phyloP scores from a whole-genome alignment of 2,888 invertebrate genomes.

The Coleophora deauratella region DNA sequence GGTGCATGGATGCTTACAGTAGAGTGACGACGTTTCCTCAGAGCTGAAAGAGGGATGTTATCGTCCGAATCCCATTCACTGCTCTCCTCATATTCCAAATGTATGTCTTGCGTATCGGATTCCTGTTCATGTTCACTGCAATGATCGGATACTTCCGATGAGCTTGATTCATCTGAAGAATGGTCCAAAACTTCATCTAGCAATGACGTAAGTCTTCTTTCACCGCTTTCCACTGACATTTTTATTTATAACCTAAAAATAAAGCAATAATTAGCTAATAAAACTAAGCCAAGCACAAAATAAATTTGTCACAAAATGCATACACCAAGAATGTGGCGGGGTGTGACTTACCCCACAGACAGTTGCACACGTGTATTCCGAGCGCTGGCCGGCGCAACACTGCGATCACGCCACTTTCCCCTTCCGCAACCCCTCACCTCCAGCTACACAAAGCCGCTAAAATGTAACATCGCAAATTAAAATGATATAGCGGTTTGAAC shows the following conservation, averaged over 20 bases:
- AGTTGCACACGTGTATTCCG: slow-evolving; percentile 5
- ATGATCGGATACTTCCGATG: too few relatives aligned
- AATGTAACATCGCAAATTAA: slow-evolving; percentile 1
- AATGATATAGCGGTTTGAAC: too few relatives aligned
- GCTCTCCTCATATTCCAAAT: too few relatives aligned
- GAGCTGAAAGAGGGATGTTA: too few relatives aligned
- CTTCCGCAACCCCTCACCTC: slow-evolving; percentile 9
- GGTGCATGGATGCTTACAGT: not conserved
- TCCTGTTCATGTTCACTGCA: too few relatives aligned
- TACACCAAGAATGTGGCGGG: slow-evolving; percentile 9
- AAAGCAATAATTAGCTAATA: slow-evolving; percentile 1
- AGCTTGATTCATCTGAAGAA: too few relatives aligned
- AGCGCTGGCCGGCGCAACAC: slow-evolving; percentile 2
- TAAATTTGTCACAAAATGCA: not conserved
- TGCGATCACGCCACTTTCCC: slow-evolving; percentile 9
- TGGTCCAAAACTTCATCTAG: too few relatives aligned
- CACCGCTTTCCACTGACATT: not conserved
- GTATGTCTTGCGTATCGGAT: too few relatives aligned
- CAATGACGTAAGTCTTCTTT: slow-evolving; percentile 1
- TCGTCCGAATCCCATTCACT: too few relatives aligned
- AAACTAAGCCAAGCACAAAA: not conserved
- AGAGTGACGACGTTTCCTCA: not conserved
- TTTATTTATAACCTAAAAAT: slow-evolving; percentile 1
- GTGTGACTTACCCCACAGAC: slow-evolving; percentile 11
- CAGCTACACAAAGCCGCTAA: too few relatives aligned